Conservation (phyloP, 2,797 vertebrate genomes). For the Potorous gilbertii region DNA sequence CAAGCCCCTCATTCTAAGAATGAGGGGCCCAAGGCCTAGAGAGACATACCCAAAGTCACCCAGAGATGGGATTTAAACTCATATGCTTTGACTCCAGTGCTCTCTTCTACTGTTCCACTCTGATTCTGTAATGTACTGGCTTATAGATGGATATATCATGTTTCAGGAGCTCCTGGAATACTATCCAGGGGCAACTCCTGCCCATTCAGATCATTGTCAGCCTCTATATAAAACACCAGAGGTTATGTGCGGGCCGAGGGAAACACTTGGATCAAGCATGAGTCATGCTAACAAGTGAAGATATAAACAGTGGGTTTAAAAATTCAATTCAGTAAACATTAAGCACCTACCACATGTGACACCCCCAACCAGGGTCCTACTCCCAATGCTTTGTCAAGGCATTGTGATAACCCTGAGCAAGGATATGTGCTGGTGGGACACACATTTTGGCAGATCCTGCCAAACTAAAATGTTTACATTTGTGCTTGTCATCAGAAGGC, state of each 20-base stretch:
- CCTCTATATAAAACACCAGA: background rate
- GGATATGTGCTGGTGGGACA: background rate
- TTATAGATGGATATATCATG: background rate
- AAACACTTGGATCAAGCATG: background rate
- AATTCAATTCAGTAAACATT: background rate
- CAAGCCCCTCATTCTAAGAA: background rate
- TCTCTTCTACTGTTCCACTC: background rate
- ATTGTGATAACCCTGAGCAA: background rate
- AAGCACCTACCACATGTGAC: background rate
- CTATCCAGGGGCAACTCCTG: background rate
- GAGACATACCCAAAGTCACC: background rate
- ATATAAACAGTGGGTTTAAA: background rate
- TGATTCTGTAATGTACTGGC: background rate
- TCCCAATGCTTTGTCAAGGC: background rate
- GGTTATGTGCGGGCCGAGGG: background rate
- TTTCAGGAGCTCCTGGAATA: background rate
- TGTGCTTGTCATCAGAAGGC: background rate
- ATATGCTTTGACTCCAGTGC: background rate
- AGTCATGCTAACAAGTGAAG: background rate
- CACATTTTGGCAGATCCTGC: background rate
- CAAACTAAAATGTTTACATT: background rate
- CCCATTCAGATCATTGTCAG: background rate
- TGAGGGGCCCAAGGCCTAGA: background rate
- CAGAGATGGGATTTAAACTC: background rate
- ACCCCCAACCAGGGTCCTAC: background rate